phyloP scores from a whole-genome alignment of 2,113 vertebrate genomes.

The crab-eating macaque (Macaca fascicularis) region T2T-MFA8v1.1 NC_088395.1:144711001-144711500 shows the following conservation, averaged over 20 bases:
- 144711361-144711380: background rate
- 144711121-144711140: conserved; percentile 10
- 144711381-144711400: background rate
- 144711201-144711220: background rate
- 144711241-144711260: background rate
- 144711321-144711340: background rate
- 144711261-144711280: background rate
- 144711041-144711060: background rate
- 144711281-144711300: background rate
- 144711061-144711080: background rate
- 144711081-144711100: background rate
- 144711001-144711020: background rate
- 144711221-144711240: background rate
- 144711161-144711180: background rate
- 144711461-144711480: background rate
- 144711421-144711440: background rate
- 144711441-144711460: background rate
- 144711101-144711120: background rate
- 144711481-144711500: background rate
- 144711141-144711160: background rate
- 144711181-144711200: background rate
- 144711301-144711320: background rate
- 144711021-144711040: background rate
- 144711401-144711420: background rate
- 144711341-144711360: background rate